Evolutionary conservation across 2,888 invertebrate species (phyloP), one percentile per base, ranked within the genome.

Genomic region (Hypena proboscidalis): DNA sequence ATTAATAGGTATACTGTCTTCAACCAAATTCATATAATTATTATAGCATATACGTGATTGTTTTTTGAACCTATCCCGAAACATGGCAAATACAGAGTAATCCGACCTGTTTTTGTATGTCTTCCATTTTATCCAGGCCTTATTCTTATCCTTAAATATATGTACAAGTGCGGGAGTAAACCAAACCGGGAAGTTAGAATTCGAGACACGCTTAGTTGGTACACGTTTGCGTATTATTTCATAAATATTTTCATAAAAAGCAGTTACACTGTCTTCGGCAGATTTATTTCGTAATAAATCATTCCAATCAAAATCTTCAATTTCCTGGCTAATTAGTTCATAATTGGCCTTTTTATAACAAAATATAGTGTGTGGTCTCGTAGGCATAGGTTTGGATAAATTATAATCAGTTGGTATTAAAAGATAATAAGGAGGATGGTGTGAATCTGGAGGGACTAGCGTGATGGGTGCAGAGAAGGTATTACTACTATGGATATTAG

Each of bases 401-500:
- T 20, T 9, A 9, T 4, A 7, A 19, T 27, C 15, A 10, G 10
- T 17, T 8, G 26, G 6, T 15, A 40, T 20, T 10, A 30, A 14
- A 2, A 17, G 4, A 13, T 17, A 10, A 2, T n/a, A 21, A 7
- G 21, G 21, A 21, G 21, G 21, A n/a, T 21, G 21, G n/a, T 21
- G 21, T 21, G n/a, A 21, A 7, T 21, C 21, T 14, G 32, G 20
- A 21, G 32, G 22, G 6, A 32, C 22, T 8, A 22, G 22, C 3
- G 32, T 32, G 7, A 32, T 32, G 8, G 22, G 22, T n/a, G 32
- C 32, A 32, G 22, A 21, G 7, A 13, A 32, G 7, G 22, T 22
- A 5, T 1, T 32, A 17, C 21, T 32, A n/a, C n/a, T n/a, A 11
- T 32, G n/a, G 4, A 21, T 11, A 11, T 10, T 32, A 13, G 22